Evolutionary conservation across 2,797 vertebrate genomes (phyloP).

Genomic region (Anguilla pacifica): DNA sequence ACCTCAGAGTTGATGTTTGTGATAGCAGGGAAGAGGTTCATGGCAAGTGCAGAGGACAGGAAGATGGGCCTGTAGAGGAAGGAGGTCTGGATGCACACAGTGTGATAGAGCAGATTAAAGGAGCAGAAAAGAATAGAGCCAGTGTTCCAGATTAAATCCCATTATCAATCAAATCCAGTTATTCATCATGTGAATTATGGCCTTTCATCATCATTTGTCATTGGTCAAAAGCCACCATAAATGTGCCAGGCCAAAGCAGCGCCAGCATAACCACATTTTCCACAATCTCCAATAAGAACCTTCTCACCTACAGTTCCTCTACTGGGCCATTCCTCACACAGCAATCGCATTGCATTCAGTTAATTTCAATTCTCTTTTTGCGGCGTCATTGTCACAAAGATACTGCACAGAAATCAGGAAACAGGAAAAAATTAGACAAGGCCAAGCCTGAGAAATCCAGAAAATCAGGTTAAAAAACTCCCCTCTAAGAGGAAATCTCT

Average conservation of each 20-base stretch:
- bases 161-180: neutral
- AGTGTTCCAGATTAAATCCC: neutral
- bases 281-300: slow-evolving; percentile 27
- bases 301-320: slow-evolving; percentile 18
- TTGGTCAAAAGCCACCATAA: slow-evolving; percentile 19
- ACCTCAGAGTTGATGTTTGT: neutral
- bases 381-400: too few relatives aligned
- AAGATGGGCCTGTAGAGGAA: neutral
- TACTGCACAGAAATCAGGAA: too few relatives aligned
- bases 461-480: too few relatives aligned
- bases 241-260: neutral
- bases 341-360: slow-evolving; percentile 22
- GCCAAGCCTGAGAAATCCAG: too few relatives aligned
- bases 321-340: slow-evolving; percentile 27
- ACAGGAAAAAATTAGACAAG: too few relatives aligned
- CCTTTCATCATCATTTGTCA: slow-evolving; percentile 1
- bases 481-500: too few relatives aligned
- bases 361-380: too few relatives aligned
- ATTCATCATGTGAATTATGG: neutral
- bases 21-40: neutral
- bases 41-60: neutral
- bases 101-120: neutral
- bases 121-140: neutral
- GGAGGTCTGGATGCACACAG: neutral
- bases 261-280: slow-evolving; percentile 24